Percentiles rank a stretch among this genome's conserved stretches.
Evolutionary conservation across 2,113 vertebrate genomes (phyloP).

Genomic region (Halcyon malimbica): DNA sequence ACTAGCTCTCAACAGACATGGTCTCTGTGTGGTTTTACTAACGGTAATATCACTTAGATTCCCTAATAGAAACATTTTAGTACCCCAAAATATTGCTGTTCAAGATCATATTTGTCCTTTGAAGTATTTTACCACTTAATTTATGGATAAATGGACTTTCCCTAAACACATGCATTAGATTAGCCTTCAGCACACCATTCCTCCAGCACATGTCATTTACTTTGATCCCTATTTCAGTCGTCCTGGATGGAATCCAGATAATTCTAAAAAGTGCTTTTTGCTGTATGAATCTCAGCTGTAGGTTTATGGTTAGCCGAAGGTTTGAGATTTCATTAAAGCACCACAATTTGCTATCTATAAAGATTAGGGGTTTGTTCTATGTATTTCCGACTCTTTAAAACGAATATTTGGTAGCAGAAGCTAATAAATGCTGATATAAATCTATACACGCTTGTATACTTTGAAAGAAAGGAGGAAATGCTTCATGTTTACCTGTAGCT

Average conservation of each 20-base stretch:
- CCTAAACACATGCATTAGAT: slow-evolving; percentile 64
- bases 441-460: neutral
- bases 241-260: slow-evolving; percentile 62
- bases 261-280: slow-evolving; percentile 60
- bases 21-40: slow-evolving; percentile 51
- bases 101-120: slow-evolving; percentile 62
- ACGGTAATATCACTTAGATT: slow-evolving; percentile 40
- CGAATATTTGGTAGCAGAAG: neutral
- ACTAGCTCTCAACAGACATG: slow-evolving; percentile 21
- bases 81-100: slow-evolving; percentile 49
- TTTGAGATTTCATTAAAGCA: slow-evolving; percentile 53
- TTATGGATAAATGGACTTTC: slow-evolving; percentile 66
- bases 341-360: slow-evolving; percentile 41
- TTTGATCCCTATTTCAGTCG: slow-evolving; percentile 59
- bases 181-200: slow-evolving; percentile 61
- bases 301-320: slow-evolving; percentile 38
- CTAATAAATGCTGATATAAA: slow-evolving; percentile 6
- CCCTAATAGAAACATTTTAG: slow-evolving; percentile 61
- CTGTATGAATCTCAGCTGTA: slow-evolving; percentile 61
- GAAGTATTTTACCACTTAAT: slow-evolving; percentile 67
- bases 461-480: neutral
- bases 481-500: neutral
- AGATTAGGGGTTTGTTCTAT: neutral
- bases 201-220: slow-evolving; percentile 62
- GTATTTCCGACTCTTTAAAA: slow-evolving; percentile 19